Conservation (phyloP, 2,113 vertebrate genomes). For the Halichoerus grypus region DNA sequence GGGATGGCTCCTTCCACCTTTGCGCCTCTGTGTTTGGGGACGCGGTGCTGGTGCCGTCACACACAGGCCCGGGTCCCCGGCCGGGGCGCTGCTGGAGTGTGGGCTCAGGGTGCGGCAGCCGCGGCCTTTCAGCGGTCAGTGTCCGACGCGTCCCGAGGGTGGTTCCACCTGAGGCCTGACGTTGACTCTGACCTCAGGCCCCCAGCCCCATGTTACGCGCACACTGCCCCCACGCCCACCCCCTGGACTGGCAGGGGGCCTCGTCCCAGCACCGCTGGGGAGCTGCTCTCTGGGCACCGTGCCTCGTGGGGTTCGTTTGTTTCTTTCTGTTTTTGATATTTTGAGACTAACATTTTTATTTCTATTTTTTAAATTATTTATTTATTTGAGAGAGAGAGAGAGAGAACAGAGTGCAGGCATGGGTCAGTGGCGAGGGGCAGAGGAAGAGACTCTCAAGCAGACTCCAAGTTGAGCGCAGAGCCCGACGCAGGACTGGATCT, state of each 20-base stretch:
- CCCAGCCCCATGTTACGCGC: too few relatives aligned
- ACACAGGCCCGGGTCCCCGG: too few relatives aligned
- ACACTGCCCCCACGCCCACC: too few relatives aligned
- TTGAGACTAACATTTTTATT: rapidly evolving
- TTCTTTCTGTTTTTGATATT: background rate
- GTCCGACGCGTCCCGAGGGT: background rate
- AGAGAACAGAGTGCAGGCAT: too few relatives aligned
- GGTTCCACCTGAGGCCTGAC: rapidly evolving
- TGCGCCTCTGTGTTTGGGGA: background rate
- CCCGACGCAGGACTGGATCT: too few relatives aligned
- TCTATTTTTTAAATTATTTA: background rate
- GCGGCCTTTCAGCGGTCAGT: background rate
- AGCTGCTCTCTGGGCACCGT: rapidly evolving
- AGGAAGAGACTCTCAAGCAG: too few relatives aligned
- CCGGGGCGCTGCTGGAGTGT: too few relatives aligned
- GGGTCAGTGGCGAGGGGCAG: too few relatives aligned
- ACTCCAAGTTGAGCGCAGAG: too few relatives aligned
- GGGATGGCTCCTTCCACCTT: background rate
- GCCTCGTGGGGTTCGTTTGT: rapidly evolving
- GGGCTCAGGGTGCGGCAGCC: background rate
- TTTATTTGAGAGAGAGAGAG: too few relatives aligned
- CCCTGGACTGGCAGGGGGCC: background rate
- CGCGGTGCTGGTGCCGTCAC: rapidly evolving
- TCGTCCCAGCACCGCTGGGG: background rate
- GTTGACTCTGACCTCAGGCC: background rate